Percentiles rank a stretch among this genome's conserved stretches.
Conservation (phyloP, 1,140 invertebrate genomes). For the Elymnias hypermnestra region DNA sequence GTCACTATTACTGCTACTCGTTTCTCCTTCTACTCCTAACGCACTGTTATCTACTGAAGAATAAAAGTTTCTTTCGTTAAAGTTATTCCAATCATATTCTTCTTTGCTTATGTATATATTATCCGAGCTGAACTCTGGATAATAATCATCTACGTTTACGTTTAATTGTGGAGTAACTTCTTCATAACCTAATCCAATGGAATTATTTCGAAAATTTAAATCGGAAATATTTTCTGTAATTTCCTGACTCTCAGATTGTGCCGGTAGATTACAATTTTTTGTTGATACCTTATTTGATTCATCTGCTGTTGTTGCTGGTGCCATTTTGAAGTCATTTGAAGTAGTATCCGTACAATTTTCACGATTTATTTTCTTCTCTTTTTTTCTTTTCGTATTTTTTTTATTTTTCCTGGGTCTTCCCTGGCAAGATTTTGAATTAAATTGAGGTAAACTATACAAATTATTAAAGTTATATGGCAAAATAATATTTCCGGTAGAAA, state of each 20-base stretch:
- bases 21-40: slow-evolving; percentile 13
- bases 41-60: slow-evolving; percentile 4
- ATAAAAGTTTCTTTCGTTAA: slow-evolving; percentile 40
- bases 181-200: not conserved
- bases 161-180: not conserved
- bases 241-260: too few species aligned
- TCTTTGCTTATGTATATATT: slow-evolving; percentile 36
- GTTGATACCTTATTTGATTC: not conserved
- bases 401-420: slow-evolving; percentile 9
- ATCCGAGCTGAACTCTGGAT: slow-evolving; percentile 45
- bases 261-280: too few species aligned
- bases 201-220: not conserved
- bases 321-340: not conserved
- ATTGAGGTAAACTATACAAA: slow-evolving; percentile 27
- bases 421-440: slow-evolving; percentile 3
- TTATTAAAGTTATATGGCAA: slow-evolving; percentile 31
- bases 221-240: not conserved
- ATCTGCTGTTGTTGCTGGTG: not conserved
- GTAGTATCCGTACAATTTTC: too few species aligned
- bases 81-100: slow-evolving; percentile 31
- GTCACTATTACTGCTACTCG: too few species aligned
- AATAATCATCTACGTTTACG: slow-evolving; percentile 39
- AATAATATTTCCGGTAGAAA: slow-evolving; percentile 21
- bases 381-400: slow-evolving; percentile 10
- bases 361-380: slow-evolving; percentile 21